Conservation (phyloP, 2,113 vertebrate genomes). For the Lagopus leucura region DNA sequence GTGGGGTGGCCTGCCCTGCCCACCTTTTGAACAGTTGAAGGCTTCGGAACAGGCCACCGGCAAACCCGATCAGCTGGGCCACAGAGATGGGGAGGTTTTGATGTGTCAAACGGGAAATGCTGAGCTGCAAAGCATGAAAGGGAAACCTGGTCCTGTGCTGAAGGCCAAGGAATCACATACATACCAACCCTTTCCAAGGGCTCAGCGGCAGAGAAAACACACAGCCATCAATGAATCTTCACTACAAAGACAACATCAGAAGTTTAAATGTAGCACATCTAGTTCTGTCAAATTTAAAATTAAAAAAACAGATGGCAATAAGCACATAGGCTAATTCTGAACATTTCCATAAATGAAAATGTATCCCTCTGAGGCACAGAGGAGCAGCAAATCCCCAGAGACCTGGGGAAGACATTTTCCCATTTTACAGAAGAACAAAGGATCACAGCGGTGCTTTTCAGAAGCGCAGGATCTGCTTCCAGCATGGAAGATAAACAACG, state of each 20-base stretch:
- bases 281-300: neutral
- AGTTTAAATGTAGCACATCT: neutral
- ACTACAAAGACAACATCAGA: neutral
- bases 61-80: rapidly evolving
- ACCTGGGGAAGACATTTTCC: neutral
- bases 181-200: rapidly evolving
- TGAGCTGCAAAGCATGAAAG: rapidly evolving
- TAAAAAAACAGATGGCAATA: neutral
- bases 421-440: slow-evolving; percentile 25
- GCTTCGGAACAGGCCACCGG: neutral
- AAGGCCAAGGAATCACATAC: rapidly evolving
- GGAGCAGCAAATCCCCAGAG: neutral
- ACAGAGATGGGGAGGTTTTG: rapidly evolving
- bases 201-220: neutral
- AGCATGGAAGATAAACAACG: neutral
- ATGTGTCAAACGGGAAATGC: rapidly evolving
- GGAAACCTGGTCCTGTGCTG: rapidly evolving
- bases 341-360: neutral
- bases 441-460: neutral
- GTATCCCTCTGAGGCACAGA: neutral
- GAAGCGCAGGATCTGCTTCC: neutral
- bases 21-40: neutral
- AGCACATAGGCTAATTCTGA: neutral
- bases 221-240: rapidly evolving
- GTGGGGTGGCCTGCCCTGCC: neutral